Evolutionary conservation across 1,140 invertebrate species (phyloP).

Genomic region (Trachymyrmex septentrionalis): DNA sequence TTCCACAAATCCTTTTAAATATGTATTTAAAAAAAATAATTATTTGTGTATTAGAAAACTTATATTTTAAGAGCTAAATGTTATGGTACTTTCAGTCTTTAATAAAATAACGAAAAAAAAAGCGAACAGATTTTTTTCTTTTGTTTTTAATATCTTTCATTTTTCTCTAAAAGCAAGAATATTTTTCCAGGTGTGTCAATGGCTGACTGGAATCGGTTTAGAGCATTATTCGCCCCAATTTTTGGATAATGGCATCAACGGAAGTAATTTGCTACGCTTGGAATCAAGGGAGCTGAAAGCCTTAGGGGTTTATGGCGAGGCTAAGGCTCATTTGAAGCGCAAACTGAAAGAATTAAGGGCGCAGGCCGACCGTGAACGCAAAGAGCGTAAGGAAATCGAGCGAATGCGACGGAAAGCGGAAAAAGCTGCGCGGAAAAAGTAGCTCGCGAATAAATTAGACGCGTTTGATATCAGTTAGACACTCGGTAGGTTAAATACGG

Average conservation of each 20-base stretch:
- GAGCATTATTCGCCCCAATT: slow-evolving; percentile 95
- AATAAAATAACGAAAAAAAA: neutral
- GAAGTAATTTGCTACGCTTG: slow-evolving; percentile 92
- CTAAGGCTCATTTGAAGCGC: slow-evolving; percentile 94
- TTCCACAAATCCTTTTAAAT: neutral
- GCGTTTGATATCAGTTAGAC: slow-evolving; percentile 39
- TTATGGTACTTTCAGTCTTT: neutral
- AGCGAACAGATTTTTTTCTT: neutral
- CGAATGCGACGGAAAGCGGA: slow-evolving; percentile 93
- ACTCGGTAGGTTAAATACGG: neutral
- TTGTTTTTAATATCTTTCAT: slow-evolving; percentile 34
- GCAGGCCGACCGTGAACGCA: slow-evolving; percentile 93
- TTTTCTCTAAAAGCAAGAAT: slow-evolving; percentile 26
- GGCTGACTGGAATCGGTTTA: slow-evolving; percentile 93
- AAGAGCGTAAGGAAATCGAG: slow-evolving; percentile 93
- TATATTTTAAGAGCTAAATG: slow-evolving; percentile 3
- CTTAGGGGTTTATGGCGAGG: slow-evolving; percentile 92
- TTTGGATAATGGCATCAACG: slow-evolving; percentile 94
- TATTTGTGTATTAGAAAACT: neutral
- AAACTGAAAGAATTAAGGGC: slow-evolving; percentile 95
- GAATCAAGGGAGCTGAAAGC: slow-evolving; percentile 96
- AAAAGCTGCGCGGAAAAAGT: slow-evolving; percentile 91
- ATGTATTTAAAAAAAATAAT: neutral
- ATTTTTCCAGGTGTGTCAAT: slow-evolving; percentile 92
- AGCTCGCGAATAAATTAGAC: slow-evolving; percentile 57